These are phyloP conservation scores for Lucilia sericata DNA, from an alignment of 1,140 invertebrate genomes.

Conservation along the genomic window DNA sequence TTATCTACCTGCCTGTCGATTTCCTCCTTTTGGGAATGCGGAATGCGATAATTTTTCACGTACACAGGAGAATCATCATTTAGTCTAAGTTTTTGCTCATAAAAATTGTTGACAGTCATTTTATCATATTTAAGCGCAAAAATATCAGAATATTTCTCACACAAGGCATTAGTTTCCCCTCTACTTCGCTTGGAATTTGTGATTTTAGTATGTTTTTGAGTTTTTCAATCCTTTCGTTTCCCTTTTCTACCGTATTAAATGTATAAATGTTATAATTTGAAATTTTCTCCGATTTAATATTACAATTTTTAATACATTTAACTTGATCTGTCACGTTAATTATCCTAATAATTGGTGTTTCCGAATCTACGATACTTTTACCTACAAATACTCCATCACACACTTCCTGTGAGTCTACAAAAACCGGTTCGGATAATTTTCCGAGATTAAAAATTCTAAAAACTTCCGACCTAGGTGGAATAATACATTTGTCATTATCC, in stretches of 20 bases:
- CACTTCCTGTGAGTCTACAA: too few relatives aligned
- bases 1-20: constrained; percentile 52
- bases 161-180: background rate
- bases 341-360: background rate
- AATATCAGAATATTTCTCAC: background rate
- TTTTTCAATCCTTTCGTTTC: background rate
- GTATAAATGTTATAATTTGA: background rate
- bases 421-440: too few relatives aligned
- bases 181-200: background rate
- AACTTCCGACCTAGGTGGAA: background rate
- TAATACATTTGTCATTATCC: background rate
- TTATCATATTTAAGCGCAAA: background rate
- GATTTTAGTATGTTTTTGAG: background rate
- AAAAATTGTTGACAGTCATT: constrained; percentile 46
- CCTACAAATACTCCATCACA: too few relatives aligned
- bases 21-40: constrained; percentile 52
- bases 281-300: background rate
- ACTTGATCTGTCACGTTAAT: background rate
- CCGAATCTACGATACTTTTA: background rate
- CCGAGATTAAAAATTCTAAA: background rate
- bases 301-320: background rate
- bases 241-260: background rate
- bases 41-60: constrained; percentile 47
- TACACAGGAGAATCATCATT: constrained; percentile 40
- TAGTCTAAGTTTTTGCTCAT: constrained; percentile 24